These are phyloP conservation scores for Drosophila fulvimacula DNA, from an alignment of 2,888 invertebrate genomes.

Conservation along the genomic window DNA sequence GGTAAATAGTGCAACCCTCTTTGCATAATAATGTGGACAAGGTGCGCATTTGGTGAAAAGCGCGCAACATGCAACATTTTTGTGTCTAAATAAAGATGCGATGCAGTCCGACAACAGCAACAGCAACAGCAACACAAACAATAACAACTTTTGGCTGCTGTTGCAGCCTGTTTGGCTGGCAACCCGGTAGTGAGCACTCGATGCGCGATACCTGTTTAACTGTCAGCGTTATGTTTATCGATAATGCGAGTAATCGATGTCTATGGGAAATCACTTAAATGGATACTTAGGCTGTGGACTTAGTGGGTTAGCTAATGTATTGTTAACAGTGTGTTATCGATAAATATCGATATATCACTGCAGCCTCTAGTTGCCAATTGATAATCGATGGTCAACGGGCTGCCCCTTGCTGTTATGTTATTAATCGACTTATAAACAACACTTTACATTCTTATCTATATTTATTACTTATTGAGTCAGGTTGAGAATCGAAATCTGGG, in stretches of 20 bases:
- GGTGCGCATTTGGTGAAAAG: slow-evolving; percentile 77
- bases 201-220: slow-evolving; percentile 7
- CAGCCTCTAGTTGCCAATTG: not conserved
- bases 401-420: not conserved
- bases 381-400: not conserved
- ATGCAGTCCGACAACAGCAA: slow-evolving; percentile 52
- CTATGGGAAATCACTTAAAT: not conserved
- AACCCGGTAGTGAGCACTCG: slow-evolving; percentile 68
- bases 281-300: not conserved
- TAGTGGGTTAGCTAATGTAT: not conserved
- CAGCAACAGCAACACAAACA: slow-evolving; percentile 21
- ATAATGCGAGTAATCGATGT: slow-evolving; percentile 20
- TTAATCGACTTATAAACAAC: not conserved
- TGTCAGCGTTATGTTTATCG: slow-evolving; percentile 12
- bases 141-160: slow-evolving; percentile 49
- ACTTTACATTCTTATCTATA: not conserved
- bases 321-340: not conserved
- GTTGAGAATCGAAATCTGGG: not conserved
- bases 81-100: slow-evolving; percentile 80
- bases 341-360: not conserved
- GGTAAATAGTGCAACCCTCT: slow-evolving; percentile 85
- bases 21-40: slow-evolving; percentile 85
- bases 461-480: not conserved
- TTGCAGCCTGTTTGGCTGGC: slow-evolving; percentile 41
- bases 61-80: slow-evolving; percentile 78